Percentiles rank a stretch among this genome's conserved stretches.
Evolutionary conservation across 1,140 invertebrate genomes (phyloP).

Genomic region (Pteromalus puparum): DNA sequence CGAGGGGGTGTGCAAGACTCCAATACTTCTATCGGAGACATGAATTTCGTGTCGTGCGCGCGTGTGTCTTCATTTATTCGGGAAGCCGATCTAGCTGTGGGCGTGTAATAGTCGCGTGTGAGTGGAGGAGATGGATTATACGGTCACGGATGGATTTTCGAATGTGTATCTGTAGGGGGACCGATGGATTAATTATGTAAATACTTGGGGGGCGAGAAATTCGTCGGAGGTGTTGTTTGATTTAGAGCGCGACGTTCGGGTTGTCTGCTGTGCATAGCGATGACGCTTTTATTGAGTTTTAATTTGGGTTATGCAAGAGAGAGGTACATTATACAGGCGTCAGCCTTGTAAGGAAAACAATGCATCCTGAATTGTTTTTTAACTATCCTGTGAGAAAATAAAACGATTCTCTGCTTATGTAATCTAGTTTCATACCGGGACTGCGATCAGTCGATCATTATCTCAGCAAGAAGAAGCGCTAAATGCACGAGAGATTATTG

Average conservation of each 20-base stretch:
- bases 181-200: slow-evolving; percentile 24
- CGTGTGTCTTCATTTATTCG: slow-evolving; percentile 11
- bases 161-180: background rate
- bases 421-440: background rate
- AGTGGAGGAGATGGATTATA: background rate
- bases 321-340: background rate
- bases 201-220: background rate
- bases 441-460: too few species aligned
- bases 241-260: background rate
- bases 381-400: background rate
- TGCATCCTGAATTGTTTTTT: background rate
- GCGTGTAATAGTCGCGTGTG: background rate
- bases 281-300: background rate
- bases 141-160: background rate
- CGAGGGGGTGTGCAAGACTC: background rate
- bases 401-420: background rate
- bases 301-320: background rate
- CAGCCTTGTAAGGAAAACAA: background rate
- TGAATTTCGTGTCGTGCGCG: background rate
- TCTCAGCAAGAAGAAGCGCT: too few species aligned
- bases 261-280: background rate
- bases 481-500: too few species aligned
- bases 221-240: background rate
- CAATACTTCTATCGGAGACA: background rate
- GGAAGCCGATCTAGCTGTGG: background rate